Conservation (phyloP, 2,113 vertebrate genomes). For the Halcyon malimbica region DNA sequence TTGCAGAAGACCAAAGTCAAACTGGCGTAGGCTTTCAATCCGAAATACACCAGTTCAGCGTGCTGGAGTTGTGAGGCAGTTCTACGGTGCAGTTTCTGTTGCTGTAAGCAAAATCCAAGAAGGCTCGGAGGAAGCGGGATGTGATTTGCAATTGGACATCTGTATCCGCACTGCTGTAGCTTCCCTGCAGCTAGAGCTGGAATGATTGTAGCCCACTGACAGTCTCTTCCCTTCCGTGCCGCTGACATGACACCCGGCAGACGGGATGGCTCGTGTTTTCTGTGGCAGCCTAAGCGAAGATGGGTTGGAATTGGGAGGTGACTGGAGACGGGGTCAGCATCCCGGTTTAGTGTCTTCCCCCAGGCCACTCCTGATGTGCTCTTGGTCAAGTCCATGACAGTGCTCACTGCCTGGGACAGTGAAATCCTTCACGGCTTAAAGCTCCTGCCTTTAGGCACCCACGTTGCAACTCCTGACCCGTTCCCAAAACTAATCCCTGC, state of each 20-base stretch:
- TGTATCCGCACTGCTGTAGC: neutral
- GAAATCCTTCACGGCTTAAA: neutral
- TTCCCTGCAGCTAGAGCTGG: neutral
- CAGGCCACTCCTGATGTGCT: neutral
- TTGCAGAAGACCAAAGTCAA: neutral
- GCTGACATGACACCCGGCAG: neutral
- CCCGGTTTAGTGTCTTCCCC: neutral
- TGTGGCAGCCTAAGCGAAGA: neutral
- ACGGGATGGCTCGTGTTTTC: accelerated
- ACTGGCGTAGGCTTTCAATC: neutral
- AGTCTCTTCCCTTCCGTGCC: neutral
- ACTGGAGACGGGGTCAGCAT: neutral
- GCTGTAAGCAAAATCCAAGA: neutral
- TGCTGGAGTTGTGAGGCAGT: neutral
- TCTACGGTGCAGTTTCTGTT: neutral
- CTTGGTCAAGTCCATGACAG: neutral
- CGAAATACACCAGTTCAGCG: neutral
- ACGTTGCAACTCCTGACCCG: neutral
- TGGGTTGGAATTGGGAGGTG: neutral
- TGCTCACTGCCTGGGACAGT: neutral
- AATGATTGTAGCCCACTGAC: neutral
- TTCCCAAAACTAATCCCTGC: neutral
- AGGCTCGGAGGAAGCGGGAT: neutral
- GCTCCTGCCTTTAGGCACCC: neutral
- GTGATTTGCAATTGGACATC: constrained; percentile 9